These are phyloP conservation scores for Lepidocyrtoides sp. DNA, from an alignment of 2,888 invertebrate genomes.

Conservation along the genomic window DNA sequence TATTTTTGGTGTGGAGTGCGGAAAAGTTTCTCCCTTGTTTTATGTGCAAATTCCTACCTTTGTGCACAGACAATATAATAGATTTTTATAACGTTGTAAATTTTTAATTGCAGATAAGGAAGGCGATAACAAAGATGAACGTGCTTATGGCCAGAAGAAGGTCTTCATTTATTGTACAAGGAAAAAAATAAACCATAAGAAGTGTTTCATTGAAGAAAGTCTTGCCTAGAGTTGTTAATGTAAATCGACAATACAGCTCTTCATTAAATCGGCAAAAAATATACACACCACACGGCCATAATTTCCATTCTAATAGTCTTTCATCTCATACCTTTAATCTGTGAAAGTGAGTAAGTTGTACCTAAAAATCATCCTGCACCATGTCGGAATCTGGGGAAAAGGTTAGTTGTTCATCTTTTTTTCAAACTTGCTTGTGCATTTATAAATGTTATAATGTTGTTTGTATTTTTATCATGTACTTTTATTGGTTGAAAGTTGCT, in stretches of 20 bases:
- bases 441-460: too few relatives aligned
- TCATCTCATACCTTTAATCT: slow-evolving; percentile 22
- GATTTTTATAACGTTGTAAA: neutral
- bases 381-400: slow-evolving; percentile 77
- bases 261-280: too few relatives aligned
- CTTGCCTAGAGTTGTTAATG: too few relatives aligned
- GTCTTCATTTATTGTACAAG: neutral
- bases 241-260: too few relatives aligned
- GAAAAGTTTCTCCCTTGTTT: too few relatives aligned
- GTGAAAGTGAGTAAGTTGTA: slow-evolving; percentile 32
- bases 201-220: slow-evolving; percentile 13
- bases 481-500: too few relatives aligned
- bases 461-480: too few relatives aligned
- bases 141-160: neutral
- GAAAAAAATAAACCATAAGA: neutral
- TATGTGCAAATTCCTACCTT: too few relatives aligned
- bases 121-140: neutral
- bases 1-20: too few relatives aligned
- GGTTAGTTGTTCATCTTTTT: slow-evolving; percentile 52
- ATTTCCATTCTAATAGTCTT: slow-evolving; percentile 1
- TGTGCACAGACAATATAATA: neutral
- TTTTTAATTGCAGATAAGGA: slow-evolving; percentile 3
- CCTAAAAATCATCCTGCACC: slow-evolving; percentile 39
- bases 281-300: too few relatives aligned
- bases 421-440: too few relatives aligned